Evolutionary conservation across 2,113 vertebrate genomes (phyloP).

Genomic region (Theristicus caerulescens): DNA sequence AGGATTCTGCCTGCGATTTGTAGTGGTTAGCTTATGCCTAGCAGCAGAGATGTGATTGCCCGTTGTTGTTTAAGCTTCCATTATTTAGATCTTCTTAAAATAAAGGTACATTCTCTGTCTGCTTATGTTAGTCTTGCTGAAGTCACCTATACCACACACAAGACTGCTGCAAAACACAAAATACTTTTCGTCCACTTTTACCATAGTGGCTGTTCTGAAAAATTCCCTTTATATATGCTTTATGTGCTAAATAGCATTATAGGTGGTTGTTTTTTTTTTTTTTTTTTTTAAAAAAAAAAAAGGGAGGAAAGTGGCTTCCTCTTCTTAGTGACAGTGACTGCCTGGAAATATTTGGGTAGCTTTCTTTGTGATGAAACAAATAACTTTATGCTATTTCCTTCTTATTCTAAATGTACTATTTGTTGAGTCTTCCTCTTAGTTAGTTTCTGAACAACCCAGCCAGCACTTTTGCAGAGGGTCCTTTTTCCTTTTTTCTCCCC

Average conservation of each 20-base stretch:
- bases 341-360: background rate
- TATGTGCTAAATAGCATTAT: background rate
- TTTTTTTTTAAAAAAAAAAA: background rate
- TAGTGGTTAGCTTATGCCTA: slow-evolving; percentile 18
- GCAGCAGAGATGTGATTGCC: background rate
- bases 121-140: background rate
- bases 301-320: background rate
- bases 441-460: background rate
- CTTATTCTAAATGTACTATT: background rate
- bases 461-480: background rate
- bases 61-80: background rate
- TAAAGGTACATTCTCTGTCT: background rate
- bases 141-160: background rate
- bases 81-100: slow-evolving; percentile 34
- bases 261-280: background rate
- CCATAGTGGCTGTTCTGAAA: background rate
- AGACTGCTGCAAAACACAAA: background rate
- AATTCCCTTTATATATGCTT: background rate
- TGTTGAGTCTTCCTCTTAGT: background rate
- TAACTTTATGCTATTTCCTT: background rate
- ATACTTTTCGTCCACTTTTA: background rate
- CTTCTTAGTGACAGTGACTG: background rate
- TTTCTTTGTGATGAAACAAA: background rate
- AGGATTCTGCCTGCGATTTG: background rate
- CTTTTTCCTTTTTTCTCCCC: background rate